Conservation (phyloP, 1,140 invertebrate genomes). For the Platyura marginata region DNA sequence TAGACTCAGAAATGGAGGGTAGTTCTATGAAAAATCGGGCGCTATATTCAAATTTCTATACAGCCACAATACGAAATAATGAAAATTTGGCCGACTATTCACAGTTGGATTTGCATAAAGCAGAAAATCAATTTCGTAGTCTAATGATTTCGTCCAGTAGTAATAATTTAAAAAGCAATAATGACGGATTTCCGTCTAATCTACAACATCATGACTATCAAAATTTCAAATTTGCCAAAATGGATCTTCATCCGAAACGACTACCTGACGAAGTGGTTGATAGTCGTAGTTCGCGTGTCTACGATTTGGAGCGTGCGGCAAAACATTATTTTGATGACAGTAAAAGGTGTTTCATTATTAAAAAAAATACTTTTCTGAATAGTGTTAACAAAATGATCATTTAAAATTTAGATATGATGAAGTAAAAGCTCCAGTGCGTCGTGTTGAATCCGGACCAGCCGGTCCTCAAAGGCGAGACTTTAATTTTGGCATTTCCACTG, state of each 20-base stretch:
- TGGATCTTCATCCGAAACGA: not conserved
- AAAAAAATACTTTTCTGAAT: not conserved
- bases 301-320: not conserved
- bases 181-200: not conserved
- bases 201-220: not conserved
- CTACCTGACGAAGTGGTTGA: not conserved
- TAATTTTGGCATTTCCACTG: not conserved
- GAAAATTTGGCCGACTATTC: not conserved
- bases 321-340: not conserved
- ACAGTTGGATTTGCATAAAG: not conserved
- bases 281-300: not conserved
- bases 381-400: not conserved
- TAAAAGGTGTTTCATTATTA: not conserved
- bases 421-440: constrained; percentile 1
- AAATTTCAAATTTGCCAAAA: not conserved
- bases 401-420: not conserved
- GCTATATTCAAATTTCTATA: not conserved
- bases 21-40: too few species aligned
- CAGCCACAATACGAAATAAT: not conserved
- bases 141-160: constrained; percentile 1
- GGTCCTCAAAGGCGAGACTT: not conserved
- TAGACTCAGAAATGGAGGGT: constrained; percentile 1
- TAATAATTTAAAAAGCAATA: not conserved
- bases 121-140: constrained; percentile 3
- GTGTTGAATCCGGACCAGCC: constrained; percentile 2